Conservation (phyloP, 1,140 invertebrate genomes). For the Tetramorium parvispinum region DNA sequence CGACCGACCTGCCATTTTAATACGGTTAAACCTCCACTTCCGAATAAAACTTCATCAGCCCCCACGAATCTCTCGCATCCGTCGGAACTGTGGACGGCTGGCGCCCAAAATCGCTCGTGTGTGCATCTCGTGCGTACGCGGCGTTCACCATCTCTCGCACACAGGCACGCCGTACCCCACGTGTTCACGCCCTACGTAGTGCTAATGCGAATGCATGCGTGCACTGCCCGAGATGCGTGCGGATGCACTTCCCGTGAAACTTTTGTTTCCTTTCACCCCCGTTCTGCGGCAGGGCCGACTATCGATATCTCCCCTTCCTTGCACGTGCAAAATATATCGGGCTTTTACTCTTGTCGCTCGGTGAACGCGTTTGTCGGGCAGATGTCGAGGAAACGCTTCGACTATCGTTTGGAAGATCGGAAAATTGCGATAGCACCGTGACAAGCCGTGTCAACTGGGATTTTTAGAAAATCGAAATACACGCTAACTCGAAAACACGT, state of each 20-base stretch:
- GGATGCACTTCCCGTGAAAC: conserved; percentile 65
- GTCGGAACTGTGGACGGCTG: conserved; percentile 79
- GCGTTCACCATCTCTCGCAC: not conserved
- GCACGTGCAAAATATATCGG: conserved; percentile 57
- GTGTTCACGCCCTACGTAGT: conserved; percentile 55
- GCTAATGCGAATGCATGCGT: conserved; percentile 45
- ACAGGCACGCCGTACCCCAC: not conserved
- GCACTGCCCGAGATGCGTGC: conserved; percentile 35
- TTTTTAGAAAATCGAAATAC: conserved; percentile 16
- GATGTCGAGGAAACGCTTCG: conserved; percentile 17
- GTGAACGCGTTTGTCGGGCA: not conserved
- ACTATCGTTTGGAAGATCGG: not conserved
- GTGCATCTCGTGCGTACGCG: not conserved
- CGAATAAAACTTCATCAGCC: conserved; percentile 75
- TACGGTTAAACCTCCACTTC: conserved; percentile 79
- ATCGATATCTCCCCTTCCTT: conserved; percentile 66
- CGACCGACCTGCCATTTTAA: conserved; percentile 73
- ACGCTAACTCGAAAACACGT: not conserved
- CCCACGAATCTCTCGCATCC: conserved; percentile 71
- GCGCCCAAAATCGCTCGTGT: conserved; percentile 75
- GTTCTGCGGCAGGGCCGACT: conserved; percentile 23
- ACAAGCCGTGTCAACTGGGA: not conserved
- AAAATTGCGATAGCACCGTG: not conserved
- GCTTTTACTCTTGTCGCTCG: conserved; percentile 24
- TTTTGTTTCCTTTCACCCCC: conserved; percentile 61